phyloP scores from a whole-genome alignment of 1,140 invertebrate species.

The Oryctes rhinoceros region DNA sequence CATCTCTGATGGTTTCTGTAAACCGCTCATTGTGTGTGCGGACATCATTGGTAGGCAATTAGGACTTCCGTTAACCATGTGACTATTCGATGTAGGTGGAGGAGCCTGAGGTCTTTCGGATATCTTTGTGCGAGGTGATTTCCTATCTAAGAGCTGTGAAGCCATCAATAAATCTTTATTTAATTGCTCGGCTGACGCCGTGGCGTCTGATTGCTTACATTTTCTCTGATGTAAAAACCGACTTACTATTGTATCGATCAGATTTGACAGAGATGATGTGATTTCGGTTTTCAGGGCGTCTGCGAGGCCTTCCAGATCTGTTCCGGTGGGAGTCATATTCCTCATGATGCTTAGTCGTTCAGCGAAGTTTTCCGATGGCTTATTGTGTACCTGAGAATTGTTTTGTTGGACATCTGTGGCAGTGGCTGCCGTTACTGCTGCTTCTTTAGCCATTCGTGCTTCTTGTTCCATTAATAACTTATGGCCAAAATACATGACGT shows the following conservation, averaged over 20 bases:
- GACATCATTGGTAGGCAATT: slow-evolving; percentile 56
- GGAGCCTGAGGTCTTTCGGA: slow-evolving; percentile 71
- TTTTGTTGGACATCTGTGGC: slow-evolving; percentile 60
- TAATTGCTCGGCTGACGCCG: slow-evolving; percentile 78
- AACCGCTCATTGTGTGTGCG: slow-evolving; percentile 61
- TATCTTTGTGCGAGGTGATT: slow-evolving; percentile 82
- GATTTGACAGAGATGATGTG: slow-evolving; percentile 78
- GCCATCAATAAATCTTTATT: slow-evolving; percentile 84
- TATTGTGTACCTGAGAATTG: slow-evolving; percentile 61
- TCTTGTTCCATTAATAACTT: slow-evolving; percentile 81
- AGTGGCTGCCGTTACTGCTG: slow-evolving; percentile 64
- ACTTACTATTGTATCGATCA: slow-evolving; percentile 89
- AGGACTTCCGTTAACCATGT: slow-evolving; percentile 57
- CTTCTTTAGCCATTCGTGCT: slow-evolving; percentile 75
- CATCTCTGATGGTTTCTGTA: slow-evolving; percentile 74
- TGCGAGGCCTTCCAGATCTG: slow-evolving; percentile 85
- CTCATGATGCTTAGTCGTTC: slow-evolving; percentile 73
- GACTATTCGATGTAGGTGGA: slow-evolving; percentile 59
- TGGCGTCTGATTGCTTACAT: slow-evolving; percentile 79
- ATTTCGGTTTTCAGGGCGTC: slow-evolving; percentile 91
- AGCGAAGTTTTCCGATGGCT: slow-evolving; percentile 63
- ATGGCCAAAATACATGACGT: slow-evolving; percentile 79
- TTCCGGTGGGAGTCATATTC: slow-evolving; percentile 68
- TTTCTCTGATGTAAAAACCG: slow-evolving; percentile 84
- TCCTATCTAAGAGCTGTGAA: slow-evolving; percentile 81